Percentiles rank a stretch among this genome's conserved stretches.
phyloP scores from a whole-genome alignment of 2,888 invertebrate genomes.

The Calameuta idolon region DNA sequence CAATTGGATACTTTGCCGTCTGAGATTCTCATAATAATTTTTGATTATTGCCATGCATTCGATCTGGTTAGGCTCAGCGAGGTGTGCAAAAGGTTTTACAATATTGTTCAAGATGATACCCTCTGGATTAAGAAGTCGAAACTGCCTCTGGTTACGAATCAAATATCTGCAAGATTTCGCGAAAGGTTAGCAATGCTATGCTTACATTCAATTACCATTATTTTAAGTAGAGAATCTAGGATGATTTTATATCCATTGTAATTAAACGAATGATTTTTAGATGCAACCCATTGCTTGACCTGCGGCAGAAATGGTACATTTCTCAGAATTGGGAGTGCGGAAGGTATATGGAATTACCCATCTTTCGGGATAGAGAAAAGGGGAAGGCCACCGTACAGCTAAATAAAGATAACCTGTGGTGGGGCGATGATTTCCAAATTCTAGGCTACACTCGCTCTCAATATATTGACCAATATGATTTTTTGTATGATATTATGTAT shows the following conservation, averaged over 20 bases:
- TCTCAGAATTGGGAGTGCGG: slow-evolving; percentile 72
- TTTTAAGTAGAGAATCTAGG: neutral
- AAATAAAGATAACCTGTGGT: slow-evolving; percentile 69
- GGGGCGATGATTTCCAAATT: slow-evolving; percentile 67
- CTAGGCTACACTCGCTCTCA: slow-evolving; percentile 53
- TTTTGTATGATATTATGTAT: slow-evolving; percentile 29
- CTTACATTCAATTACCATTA: neutral
- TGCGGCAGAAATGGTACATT: slow-evolving; percentile 64
- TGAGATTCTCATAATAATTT: slow-evolving; percentile 70
- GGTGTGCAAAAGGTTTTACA: slow-evolving; percentile 67
- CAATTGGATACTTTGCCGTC: slow-evolving; percentile 62
- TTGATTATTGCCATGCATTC: slow-evolving; percentile 68
- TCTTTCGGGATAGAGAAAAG: slow-evolving; percentile 66
- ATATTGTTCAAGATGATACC: slow-evolving; percentile 66
- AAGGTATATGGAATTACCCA: slow-evolving; percentile 66
- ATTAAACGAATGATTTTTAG: slow-evolving; percentile 35
- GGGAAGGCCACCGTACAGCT: slow-evolving; percentile 71
- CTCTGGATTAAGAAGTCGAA: slow-evolving; percentile 60
- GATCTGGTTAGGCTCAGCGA: slow-evolving; percentile 69
- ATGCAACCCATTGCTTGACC: slow-evolving; percentile 57
- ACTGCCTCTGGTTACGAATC: slow-evolving; percentile 60
- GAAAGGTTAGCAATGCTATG: slow-evolving; percentile 47
- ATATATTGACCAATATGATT: slow-evolving; percentile 48
- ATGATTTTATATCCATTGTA: neutral
- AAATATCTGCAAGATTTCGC: slow-evolving; percentile 51